Evolutionary conservation across 2,888 invertebrate genomes (phyloP).

Genomic region (Caenorhabditis sp.): DNA sequence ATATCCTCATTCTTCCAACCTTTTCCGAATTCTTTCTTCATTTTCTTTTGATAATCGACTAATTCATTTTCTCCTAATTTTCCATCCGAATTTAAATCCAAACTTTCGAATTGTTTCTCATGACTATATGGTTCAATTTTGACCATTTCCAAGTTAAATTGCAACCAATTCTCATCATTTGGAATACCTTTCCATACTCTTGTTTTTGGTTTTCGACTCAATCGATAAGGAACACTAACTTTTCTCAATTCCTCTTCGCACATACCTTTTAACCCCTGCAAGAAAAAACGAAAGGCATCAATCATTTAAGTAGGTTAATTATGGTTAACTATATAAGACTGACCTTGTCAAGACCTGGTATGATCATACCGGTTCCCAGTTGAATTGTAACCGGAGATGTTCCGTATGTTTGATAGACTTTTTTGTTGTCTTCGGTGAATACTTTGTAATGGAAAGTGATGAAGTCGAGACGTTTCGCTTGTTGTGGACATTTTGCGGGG

Average conservation of each 20-base stretch:
- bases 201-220: conserved; percentile 66
- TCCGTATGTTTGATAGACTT: conserved; percentile 62
- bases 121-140: conserved; percentile 57
- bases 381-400: conserved; percentile 65
- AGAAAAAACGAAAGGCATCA: conserved; percentile 6
- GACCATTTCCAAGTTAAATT: conserved; percentile 65
- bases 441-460: conserved; percentile 71
- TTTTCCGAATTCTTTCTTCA: conserved; percentile 68
- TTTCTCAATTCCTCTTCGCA: conserved; percentile 68
- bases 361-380: conserved; percentile 70
- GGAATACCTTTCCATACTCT: conserved; percentile 70
- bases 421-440: conserved; percentile 53
- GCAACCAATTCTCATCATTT: conserved; percentile 71
- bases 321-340: conserved; percentile 1
- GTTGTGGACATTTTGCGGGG: conserved; percentile 63
- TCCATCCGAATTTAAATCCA: conserved; percentile 67
- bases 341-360: conserved; percentile 71
- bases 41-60: conserved; percentile 46
- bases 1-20: conserved; percentile 69
- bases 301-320: conserved; percentile 18
- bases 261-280: conserved; percentile 62
- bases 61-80: conserved; percentile 57
- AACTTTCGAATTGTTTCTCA: conserved; percentile 61
- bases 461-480: conserved; percentile 67
- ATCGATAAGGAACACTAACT: conserved; percentile 67